A percentile compares a stretch with the other conserved stretches of the same genome.
Conservation (phyloP, 2,113 vertebrate species). For the Tachysurus vachellii region DNA sequence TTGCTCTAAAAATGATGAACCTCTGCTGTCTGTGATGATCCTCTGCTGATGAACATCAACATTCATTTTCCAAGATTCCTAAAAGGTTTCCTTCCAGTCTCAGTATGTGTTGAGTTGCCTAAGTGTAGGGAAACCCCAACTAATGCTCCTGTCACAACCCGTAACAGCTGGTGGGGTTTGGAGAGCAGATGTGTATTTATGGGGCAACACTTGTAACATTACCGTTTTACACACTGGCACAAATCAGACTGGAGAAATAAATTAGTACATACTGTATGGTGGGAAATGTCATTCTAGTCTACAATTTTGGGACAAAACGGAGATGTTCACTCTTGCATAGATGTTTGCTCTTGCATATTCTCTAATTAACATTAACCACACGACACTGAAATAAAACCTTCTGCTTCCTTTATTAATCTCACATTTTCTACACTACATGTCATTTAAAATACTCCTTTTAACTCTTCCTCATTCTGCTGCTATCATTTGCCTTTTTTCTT, state of each 20-base stretch:
- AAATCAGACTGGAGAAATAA: not conserved
- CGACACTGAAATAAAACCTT: not conserved
- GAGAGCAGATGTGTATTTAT: conserved; percentile 32
- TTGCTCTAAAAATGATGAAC: not conserved
- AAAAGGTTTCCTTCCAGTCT: not conserved
- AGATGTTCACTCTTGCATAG: no score
- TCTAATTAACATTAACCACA: not conserved
- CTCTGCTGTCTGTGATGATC: not conserved
- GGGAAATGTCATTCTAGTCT: not conserved
- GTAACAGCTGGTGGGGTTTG: conserved; percentile 34
- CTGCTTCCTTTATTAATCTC: not conserved
- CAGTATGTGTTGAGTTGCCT: no score
- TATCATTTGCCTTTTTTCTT: not conserved
- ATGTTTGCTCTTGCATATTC: not conserved
- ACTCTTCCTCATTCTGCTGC: not conserved
- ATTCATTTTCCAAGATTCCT: not conserved
- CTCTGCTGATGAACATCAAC: not conserved
- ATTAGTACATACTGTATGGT: not conserved
- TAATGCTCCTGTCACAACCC: conserved; percentile 26
- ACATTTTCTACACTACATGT: not conserved
- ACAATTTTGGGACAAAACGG: not conserved
- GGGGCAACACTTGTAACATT: conserved; percentile 6
- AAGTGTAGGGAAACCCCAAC: not conserved
- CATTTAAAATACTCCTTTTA: not conserved
- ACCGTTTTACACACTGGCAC: not conserved